Evolutionary conservation across 2,113 vertebrate genomes (phyloP).

Genomic region (Emydura subglobosa): DNA sequence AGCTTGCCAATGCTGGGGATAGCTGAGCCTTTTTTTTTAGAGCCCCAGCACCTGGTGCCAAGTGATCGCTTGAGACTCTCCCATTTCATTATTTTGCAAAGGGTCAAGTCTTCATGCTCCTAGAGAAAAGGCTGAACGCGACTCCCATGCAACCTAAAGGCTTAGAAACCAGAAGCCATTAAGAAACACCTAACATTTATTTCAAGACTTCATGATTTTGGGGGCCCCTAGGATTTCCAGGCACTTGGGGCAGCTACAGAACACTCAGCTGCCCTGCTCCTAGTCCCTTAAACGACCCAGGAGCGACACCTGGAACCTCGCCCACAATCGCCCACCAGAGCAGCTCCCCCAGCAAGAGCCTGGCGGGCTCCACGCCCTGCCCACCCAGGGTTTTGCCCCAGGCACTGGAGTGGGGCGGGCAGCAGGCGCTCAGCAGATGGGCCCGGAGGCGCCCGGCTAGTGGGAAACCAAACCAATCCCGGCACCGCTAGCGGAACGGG

Average conservation of each 20-base stretch:
- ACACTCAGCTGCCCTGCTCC: too few species aligned
- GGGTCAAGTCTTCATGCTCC: neutral
- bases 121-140: neutral
- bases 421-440: rapidly evolving
- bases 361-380: neutral
- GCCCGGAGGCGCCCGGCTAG: too few species aligned
- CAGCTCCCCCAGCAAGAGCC: neutral
- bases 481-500: too few species aligned
- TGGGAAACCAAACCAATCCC: too few species aligned
- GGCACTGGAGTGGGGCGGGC: too few species aligned
- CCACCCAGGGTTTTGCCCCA: too few species aligned
- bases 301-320: too few species aligned
- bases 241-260: neutral
- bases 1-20: neutral
- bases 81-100: too few species aligned
- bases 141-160: neutral
- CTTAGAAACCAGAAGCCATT: neutral
- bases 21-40: neutral
- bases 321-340: too few species aligned
- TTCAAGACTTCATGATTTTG: neutral
- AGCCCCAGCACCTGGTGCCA: neutral
- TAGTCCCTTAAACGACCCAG: too few species aligned
- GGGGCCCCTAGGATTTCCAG: neutral
- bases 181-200: neutral
- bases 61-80: neutral